Base-by-base conservation (phyloP, 2,113 vertebrate species). In the Noturus placidus region DNA sequence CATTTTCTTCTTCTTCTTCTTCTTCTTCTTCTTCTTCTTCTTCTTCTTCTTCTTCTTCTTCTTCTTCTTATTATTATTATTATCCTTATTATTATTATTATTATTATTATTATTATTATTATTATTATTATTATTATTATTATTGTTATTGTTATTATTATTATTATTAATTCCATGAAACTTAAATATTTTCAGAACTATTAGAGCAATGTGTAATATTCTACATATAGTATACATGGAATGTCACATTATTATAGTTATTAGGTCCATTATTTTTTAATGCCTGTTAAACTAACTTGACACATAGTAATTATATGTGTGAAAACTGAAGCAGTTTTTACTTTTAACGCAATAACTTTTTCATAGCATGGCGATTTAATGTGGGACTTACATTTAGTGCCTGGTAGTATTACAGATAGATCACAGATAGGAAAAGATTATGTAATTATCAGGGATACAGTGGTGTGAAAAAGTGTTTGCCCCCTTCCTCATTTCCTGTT, bases 251-350 rank as follows among this genome's bases (percentile, higher is more conserved):
- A 74, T 50, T 76, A 50, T 76, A 76, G 72, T 4, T 46, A 76
- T 76, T 50, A 30, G 42, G 17, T 54, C 8, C 52, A 33, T 33
- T 80, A 67, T 80, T 27, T 27, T 10, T 33, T 27, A 50, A 15
- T 86, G 59, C 56, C 35, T 87, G 42, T 38, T 61, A 84, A 84
- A 80, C 42, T 35, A 35, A 76, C 27, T 82, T 82, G 46, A 84
- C 56, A 80, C 9, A 0, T 11, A 35, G 9, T 63, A 63, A 65
- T 76, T 42, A 30, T 86, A 52, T 65, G 2, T 63, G 35, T n/a
- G 25, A 52, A 78, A 46, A 46, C 42, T 46, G 38, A 50, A n/a
- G 13, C 67, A 74, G 67, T 59, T 59, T 35, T 30, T 38, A 20
- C 33, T 20, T 35, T 70, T 70, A 70, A 72, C 2, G 22, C 69